phyloP scores from a whole-genome alignment of 2,888 invertebrate genomes.

The Scelioninae gen. 1 region DNA sequence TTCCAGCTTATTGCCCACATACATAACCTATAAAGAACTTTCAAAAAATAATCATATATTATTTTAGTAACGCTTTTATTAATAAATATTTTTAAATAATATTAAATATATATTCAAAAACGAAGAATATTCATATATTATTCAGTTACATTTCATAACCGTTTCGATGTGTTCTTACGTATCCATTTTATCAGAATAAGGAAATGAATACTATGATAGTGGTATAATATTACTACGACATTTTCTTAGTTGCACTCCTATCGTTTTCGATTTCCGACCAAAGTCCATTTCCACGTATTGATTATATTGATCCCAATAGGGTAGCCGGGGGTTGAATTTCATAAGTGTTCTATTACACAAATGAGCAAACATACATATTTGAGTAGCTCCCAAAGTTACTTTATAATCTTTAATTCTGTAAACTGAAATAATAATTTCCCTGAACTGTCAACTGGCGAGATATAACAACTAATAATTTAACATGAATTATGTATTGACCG shows the following conservation, averaged over 20 bases:
- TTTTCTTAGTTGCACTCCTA: slow-evolving; percentile 39
- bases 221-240: slow-evolving; percentile 30
- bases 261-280: slow-evolving; percentile 48
- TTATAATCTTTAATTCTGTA: background rate
- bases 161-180: slow-evolving; percentile 1
- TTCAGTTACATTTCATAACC: too few relatives aligned
- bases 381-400: background rate
- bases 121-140: too few relatives aligned
- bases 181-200: slow-evolving; percentile 19
- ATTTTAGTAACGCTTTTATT: too few relatives aligned
- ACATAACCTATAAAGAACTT: too few relatives aligned
- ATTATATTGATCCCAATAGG: slow-evolving; percentile 49
- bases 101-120: too few relatives aligned
- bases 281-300: slow-evolving; percentile 47
- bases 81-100: too few relatives aligned
- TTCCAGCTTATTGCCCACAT: too few relatives aligned
- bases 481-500: background rate
- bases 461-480: background rate
- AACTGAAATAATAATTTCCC: background rate
- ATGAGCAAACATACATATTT: slow-evolving; percentile 46
- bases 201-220: slow-evolving; percentile 36
- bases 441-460: background rate
- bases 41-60: too few relatives aligned
- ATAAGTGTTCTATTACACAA: slow-evolving; percentile 51
- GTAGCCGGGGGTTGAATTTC: slow-evolving; percentile 30